Base-by-base conservation (phyloP, 2,888 invertebrate genomes). In the Leptogaster cylindrica region DNA sequence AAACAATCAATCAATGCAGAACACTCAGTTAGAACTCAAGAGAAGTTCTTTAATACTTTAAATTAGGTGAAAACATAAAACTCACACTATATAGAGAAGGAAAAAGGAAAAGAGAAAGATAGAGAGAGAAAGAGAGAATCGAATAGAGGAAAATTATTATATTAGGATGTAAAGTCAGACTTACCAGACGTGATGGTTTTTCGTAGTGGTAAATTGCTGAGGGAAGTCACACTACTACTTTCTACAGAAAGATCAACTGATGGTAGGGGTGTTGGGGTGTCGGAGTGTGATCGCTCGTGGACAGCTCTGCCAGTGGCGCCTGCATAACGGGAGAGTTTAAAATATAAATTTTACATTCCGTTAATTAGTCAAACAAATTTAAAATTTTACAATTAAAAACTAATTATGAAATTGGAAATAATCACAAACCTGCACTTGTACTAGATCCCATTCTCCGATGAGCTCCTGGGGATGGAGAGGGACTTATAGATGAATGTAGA, bases 171-270 rank as follows among this genome's bases (percentile, higher is more conserved):
- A 66, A 50, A 68, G 14, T 68, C 74, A 6, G n/a, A 55, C 79
- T 77, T 77, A 89, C 89, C 89, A 75, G 88, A 88, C 70, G 88
- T 88, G 70, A 87, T 81, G 52, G 92, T 93, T 83, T 95, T 95
- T 73, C 94, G 85, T 74, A 93, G 83, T 70, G 94, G 93, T 81
- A 95, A 85, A 84, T 93, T 94, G 77, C 93, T 92, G 75, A 95
- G 87, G 70, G 94, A 94, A 65, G 95, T 93, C 71, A 96, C 95
- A 79, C 95, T 95, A 81, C 95, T 95, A 82, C 95, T 95, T 82
- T 97, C 96, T 28, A 93, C 92, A 66, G 93, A 95, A 68, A 97
- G 85, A 81, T 95, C 93, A 63, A 96, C 94, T 8, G 91, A 89
- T 55, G 91, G 91, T 74, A 92, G 83, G 61, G 91, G 89, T 55